Conservation (phyloP, 2,888 invertebrate species). For the Pegoplata infirma region DNA sequence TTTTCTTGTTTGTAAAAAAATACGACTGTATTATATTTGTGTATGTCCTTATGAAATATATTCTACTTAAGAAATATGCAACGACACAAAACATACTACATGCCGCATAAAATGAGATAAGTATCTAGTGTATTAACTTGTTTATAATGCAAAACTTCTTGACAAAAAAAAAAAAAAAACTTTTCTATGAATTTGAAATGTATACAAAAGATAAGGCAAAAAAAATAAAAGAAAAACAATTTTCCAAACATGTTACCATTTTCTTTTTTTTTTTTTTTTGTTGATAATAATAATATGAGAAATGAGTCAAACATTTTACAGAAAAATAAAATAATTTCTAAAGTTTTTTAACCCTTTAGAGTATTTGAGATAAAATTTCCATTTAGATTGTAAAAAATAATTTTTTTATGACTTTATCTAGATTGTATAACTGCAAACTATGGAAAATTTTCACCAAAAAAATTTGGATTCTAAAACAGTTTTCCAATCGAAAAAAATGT, state of each 20-base stretch:
- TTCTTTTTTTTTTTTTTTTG: background rate
- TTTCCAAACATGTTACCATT: conserved; percentile 6
- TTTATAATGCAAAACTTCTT: conserved; percentile 50
- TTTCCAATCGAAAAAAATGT: too few relatives aligned
- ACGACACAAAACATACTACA: background rate
- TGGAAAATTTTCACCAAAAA: too few relatives aligned
- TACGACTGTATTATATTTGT: background rate
- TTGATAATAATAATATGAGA: too few relatives aligned
- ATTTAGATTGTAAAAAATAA: too few relatives aligned
- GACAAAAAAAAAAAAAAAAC: conserved; percentile 7
- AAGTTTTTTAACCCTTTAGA: background rate
- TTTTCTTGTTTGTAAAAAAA: background rate
- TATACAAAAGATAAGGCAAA: background rate
- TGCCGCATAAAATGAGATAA: conserved; percentile 30
- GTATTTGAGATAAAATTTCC: too few relatives aligned
- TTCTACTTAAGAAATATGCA: conserved; percentile 26
- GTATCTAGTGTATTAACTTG: conserved; percentile 42
- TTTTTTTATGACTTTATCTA: too few relatives aligned
- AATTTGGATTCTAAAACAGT: too few relatives aligned
- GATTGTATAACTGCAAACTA: too few relatives aligned
- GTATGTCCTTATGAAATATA: conserved; percentile 4
- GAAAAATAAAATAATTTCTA: too few relatives aligned
- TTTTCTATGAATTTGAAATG: conserved; percentile 6
- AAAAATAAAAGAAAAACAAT: conserved; percentile 7
- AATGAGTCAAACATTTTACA: too few relatives aligned